Percentiles rank a stretch among this genome's conserved stretches.
Conservation (phyloP, 1,140 invertebrate genomes). For the Eulimnadia texana region DNA sequence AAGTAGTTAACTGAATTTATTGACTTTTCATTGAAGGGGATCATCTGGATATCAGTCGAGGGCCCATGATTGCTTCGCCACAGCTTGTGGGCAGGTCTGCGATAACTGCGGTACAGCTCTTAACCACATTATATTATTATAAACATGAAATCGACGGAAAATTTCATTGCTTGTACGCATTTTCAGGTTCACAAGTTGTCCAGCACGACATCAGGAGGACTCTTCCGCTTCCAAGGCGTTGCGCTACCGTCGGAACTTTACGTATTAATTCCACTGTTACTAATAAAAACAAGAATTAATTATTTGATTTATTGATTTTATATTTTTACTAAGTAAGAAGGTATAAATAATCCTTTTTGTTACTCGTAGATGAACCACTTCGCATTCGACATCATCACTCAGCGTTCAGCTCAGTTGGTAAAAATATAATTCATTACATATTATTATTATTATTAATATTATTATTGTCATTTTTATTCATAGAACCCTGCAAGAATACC, state of each 20-base stretch:
- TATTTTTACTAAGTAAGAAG: too few species aligned
- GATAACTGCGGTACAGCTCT: slow-evolving; percentile 42
- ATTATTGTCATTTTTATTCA: background rate
- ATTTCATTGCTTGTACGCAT: slow-evolving; percentile 1
- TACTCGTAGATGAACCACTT: slow-evolving; percentile 69
- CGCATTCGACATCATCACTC: slow-evolving; percentile 56
- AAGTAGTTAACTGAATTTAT: background rate
- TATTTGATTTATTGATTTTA: slow-evolving; percentile 21
- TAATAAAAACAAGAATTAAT: slow-evolving; percentile 11
- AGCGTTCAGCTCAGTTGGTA: slow-evolving; percentile 56
- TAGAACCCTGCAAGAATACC: slow-evolving; percentile 5
- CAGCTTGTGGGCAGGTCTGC: slow-evolving; percentile 54
- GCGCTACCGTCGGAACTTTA: slow-evolving; percentile 59
- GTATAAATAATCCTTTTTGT: too few species aligned
- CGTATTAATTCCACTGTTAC: slow-evolving; percentile 31
- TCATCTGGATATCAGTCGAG: slow-evolving; percentile 80
- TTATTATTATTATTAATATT: background rate
- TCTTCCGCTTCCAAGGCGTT: slow-evolving; percentile 83
- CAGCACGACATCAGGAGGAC: slow-evolving; percentile 35
- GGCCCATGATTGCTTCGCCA: slow-evolving; percentile 71
- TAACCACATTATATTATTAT: slow-evolving; percentile 8
- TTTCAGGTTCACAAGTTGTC: slow-evolving; percentile 46
- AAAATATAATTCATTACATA: slow-evolving; percentile 22
- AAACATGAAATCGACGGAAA: background rate
- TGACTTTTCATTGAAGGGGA: slow-evolving; percentile 38